Conservation (phyloP, 2,888 invertebrate genomes). For the Bedellia somnulentella region DNA sequence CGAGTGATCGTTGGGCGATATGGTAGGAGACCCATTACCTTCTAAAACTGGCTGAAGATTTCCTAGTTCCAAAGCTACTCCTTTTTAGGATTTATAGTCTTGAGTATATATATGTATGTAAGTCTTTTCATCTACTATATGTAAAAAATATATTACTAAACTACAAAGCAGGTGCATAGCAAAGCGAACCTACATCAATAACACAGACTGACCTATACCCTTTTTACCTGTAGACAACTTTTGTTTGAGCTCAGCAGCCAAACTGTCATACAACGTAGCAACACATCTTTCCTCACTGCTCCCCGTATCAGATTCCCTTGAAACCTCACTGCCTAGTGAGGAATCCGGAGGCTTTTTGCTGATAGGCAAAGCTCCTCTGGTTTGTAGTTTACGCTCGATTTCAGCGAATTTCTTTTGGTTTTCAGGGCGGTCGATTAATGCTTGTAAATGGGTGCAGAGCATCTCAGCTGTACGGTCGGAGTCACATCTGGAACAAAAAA, state of each 20-base stretch:
- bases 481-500: constrained; percentile 66
- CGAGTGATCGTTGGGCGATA: no score
- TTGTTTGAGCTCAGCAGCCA: constrained; percentile 85
- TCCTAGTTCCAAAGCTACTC: no score
- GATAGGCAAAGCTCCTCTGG: constrained; percentile 60
- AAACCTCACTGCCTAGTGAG: constrained; percentile 74
- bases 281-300: constrained; percentile 70
- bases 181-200: constrained; percentile 16
- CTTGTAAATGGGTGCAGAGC: constrained; percentile 81
- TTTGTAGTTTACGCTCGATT: constrained; percentile 66
- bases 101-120: no score
- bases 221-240: constrained; percentile 62
- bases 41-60: no score
- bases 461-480: constrained; percentile 90
- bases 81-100: no score
- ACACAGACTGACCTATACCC: constrained; percentile 45
- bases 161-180: background rate
- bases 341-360: constrained; percentile 70
- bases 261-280: constrained; percentile 83
- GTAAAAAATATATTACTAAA: no score
- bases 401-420: constrained; percentile 84
- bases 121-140: no score
- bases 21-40: no score
- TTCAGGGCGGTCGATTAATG: constrained; percentile 78
- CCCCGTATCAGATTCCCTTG: constrained; percentile 70